Percentiles rank a stretch among this genome's conserved stretches.
phyloP scores from a whole-genome alignment of 2,888 invertebrate genomes.

The Allygus modestus region DNA sequence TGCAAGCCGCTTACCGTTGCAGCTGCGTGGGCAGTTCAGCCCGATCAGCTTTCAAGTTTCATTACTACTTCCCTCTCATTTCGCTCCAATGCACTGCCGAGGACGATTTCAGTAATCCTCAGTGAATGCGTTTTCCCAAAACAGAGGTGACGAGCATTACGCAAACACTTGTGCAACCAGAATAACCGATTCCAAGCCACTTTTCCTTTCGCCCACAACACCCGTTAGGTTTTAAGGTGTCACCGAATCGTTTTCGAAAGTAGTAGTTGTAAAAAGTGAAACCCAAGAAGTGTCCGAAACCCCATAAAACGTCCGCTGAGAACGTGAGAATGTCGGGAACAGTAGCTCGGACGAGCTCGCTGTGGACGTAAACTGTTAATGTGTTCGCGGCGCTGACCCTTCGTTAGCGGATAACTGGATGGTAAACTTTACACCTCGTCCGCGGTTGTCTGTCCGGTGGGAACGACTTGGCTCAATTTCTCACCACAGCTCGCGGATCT shows the following conservation, averaged over 20 bases:
- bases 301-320: background rate
- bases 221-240: conserved; percentile 9
- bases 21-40: too few relatives aligned
- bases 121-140: too few relatives aligned
- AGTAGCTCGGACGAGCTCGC: background rate
- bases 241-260: conserved; percentile 32
- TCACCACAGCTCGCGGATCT: background rate
- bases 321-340: conserved; percentile 11
- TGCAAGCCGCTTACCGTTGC: too few relatives aligned
- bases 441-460: background rate
- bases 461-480: background rate
- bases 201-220: background rate
- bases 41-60: too few relatives aligned
- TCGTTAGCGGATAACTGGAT: background rate
- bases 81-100: too few relatives aligned
- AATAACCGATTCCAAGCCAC: background rate
- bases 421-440: background rate
- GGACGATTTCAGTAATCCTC: too few relatives aligned
- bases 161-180: background rate
- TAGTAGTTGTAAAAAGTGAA: conserved; percentile 11
- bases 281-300: background rate
- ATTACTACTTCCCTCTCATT: too few relatives aligned
- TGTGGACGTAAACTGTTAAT: background rate
- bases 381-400: background rate
- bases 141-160: too few relatives aligned